phyloP scores from a whole-genome alignment of 2,797 vertebrate genomes.

The Notamacropus eugenii region DNA sequence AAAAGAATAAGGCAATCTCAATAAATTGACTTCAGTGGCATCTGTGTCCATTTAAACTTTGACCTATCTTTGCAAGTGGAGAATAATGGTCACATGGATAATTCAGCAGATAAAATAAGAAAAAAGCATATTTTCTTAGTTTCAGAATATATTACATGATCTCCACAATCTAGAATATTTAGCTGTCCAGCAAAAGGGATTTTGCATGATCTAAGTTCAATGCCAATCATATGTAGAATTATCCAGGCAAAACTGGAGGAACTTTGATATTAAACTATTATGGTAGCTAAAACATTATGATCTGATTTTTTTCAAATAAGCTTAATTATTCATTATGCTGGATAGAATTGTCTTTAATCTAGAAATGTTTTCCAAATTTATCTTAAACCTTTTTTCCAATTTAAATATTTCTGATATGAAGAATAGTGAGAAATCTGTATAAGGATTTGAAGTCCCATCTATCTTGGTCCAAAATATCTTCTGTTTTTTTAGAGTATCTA shows the following conservation, averaged over 20 bases:
- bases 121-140: constrained; percentile 4
- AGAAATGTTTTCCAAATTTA: neutral
- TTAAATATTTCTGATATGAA: neutral
- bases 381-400: neutral
- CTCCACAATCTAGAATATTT: neutral
- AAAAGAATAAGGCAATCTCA: neutral
- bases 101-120: neutral
- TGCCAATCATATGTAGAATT: neutral
- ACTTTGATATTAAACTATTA: neutral
- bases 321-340: neutral
- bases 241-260: neutral
- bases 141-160: neutral
- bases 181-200: neutral
- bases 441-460: neutral
- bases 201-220: neutral
- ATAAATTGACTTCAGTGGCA: neutral
- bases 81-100: neutral
- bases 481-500: neutral
- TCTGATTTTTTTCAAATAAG: neutral
- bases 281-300: neutral
- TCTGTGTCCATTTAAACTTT: neutral
- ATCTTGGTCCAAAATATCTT: neutral
- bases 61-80: neutral
- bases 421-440: neutral
- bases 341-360: neutral